Base-by-base conservation (phyloP, 1,140 invertebrate species). In the Fopius arisanus region DNA sequence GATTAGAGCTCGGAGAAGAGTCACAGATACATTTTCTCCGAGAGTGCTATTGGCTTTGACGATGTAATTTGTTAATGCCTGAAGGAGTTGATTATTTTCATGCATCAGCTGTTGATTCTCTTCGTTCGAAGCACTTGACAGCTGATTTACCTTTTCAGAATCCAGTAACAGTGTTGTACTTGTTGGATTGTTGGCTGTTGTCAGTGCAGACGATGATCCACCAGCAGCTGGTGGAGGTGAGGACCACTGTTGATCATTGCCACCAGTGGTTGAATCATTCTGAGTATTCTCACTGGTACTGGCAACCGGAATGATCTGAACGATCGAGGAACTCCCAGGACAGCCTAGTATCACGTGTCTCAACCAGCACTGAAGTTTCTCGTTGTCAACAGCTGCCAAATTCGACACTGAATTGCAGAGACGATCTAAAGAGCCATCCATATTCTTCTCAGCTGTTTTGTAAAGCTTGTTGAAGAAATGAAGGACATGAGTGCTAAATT, bases 391-490 rank as follows among this genome's bases (percentile, higher is more conserved):
- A 62, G 89, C 89, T 0, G 91, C 91, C 1, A 96, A 83, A 76
- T 92, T 91, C 1, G 90, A 89, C 62, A 96, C 90, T 9, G 92
- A 91, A 43, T 88, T 88, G 73, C 94, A 94, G 4, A 96, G 82
- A 48, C 91, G 90, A 75, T 93, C 92, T 51, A 95, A 88, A 59
- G 89, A 91, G 5, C 91, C 90, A 75, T 92, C 91, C 1, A 87
- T 78, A 80, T 86, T 79, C 85, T 89, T 92, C 67, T 91, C 90
- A 21, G 88, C 90, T n/a, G 92, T 89, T 84, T 92, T 91, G 77
- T 95, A 94, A 5, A 96, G 85, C 81, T 92, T 92, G 78, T 94
- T 94, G 79, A 96, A 94, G 78, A 96, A 95, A 78, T 94, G 93
- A 19, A 96, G 85, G 29, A 97, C 92, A 78, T 92, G 90, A 14